Evolutionary conservation across 2,797 vertebrate species (phyloP), one percentile per base, ranked within the genome.

Genomic region (Anguilla pacifica): DNA sequence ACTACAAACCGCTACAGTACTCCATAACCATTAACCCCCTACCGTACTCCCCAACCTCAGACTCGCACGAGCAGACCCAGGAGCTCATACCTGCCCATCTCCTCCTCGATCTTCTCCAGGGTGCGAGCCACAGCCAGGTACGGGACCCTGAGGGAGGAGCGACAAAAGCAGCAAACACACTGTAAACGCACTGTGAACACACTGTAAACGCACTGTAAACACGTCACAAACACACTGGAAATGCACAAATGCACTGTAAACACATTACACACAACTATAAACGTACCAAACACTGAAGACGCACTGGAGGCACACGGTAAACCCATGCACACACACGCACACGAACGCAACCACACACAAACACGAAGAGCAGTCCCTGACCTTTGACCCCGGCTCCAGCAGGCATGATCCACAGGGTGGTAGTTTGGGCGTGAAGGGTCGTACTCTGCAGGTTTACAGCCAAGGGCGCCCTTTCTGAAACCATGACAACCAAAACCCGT

Each of bases 31-130:
- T 67, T 25, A 11, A 77, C 39, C 39, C n/a, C 46, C 28, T 13
- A 35, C 57, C 6, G 9, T 51, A 59, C 11, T n/a, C 49, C 84
- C 0, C 19, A 55, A 19, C 1, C 13, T 61, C 1, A 84, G 67
- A 51, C 0, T 7, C 31, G 1, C 17, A 11, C 51, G 84, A 55
- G 51, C 85, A 85, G 6, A 64, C 6, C 31, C n/a, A 35, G 28
- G 85, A 31, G 19, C 19, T 79, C 91, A 94, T 94, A 99, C 97
- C 98, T 96, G 92, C 97, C 97, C 85, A 97, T 97, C 85, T 97
- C 97, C 84, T 97, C 96, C 90, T 99, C 98, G 0, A 99, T 98
- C 93, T 96, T 97, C 94, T 99, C 97, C 91, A 99, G 98, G 0
- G 97, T 97, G 39, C 97, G 96, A 86, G 97, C 97, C 88, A 98